phyloP scores from a whole-genome alignment of 1,140 invertebrate species.

The Drosophila trapezifrons region DNA sequence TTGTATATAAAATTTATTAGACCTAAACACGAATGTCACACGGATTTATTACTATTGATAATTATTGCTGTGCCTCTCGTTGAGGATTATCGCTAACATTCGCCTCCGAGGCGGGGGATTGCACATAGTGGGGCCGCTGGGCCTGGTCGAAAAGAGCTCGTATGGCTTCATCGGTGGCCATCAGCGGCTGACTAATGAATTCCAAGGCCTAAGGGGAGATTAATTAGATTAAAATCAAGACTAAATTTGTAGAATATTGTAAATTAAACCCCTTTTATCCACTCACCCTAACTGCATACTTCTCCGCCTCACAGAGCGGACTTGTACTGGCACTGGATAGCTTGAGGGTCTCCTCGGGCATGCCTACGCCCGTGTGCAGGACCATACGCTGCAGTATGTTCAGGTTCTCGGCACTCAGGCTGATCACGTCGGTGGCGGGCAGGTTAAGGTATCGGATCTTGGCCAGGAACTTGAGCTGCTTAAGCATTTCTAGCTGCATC shows the following conservation, averaged over 20 bases:
- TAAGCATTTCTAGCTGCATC: constrained; percentile 89
- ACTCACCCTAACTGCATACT: constrained; percentile 79
- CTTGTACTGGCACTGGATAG: constrained; percentile 66
- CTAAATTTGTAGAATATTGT: neutral
- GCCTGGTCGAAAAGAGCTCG: constrained; percentile 79
- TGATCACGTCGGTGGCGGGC: constrained; percentile 84
- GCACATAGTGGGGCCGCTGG: constrained; percentile 60
- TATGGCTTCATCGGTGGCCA: constrained; percentile 82
- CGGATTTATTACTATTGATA: constrained; percentile 4
- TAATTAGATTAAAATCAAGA: neutral
- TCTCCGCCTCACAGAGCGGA: constrained; percentile 81
- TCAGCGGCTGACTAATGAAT: constrained; percentile 76
- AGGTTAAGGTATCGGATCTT: constrained; percentile 74
- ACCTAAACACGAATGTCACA: constrained; percentile 29
- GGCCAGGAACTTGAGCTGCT: constrained; percentile 85
- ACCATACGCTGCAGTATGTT: constrained; percentile 81
- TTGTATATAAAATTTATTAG: constrained; percentile 48
- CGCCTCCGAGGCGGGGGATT: constrained; percentile 6
- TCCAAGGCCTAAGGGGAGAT: constrained; percentile 62
- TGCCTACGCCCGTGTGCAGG: constrained; percentile 78
- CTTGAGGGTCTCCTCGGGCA: constrained; percentile 70
- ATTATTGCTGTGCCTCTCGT: constrained; percentile 40
- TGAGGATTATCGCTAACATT: constrained; percentile 6
- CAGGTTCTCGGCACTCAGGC: constrained; percentile 80
- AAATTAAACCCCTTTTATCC: neutral